Base-by-base conservation (phyloP, 2,797 vertebrate genomes). In the Mus caroli region DNA sequence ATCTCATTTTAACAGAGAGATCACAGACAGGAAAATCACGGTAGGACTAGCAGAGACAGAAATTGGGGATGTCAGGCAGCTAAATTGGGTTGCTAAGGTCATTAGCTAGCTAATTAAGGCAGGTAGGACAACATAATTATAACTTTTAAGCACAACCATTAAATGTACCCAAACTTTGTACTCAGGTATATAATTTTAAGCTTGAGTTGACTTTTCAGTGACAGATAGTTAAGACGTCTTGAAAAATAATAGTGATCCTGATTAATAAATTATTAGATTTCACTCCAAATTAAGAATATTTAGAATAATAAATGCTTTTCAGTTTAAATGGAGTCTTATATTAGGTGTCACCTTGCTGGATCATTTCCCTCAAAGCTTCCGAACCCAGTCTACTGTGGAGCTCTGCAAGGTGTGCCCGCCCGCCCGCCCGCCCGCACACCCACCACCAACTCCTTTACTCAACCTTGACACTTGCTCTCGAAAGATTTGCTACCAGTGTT, bases 241-340 rank as follows among this genome's bases (percentile, higher is more conserved):
- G 43, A 77, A 88, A 89, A 94, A 88, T 78, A 93, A 86, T 77
- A 73, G 54, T 73, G n/a, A 85, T 94, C 40, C 54, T 92, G 90
- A 94, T 88, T 94, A 89, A 87, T 69, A 97, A 90, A 88, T 96
- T 50, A 71, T 95, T 93, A 88, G 50, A 91, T 96, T 96, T 97
- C 40, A 87, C 34, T 93, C 54, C 88, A 31, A 43, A 75, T 89
- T 93, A 88, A 90, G 87, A 96, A 75, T 80, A 92, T 92, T 92
- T 94, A 92, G 60, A 88, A 83, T 78, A 94, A 92, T 90, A 40
- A 95, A 67, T 54, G 19, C 40, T 37, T n/a, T 96, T 95, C 90
- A 28, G 62, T 80, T 92, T 97, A 80, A 92, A 31, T 40, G 64
- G 52, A 90, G 10, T 71, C 67, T 90, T n/a, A 64, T 43, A 28